Evolutionary conservation across 2,797 vertebrate species (phyloP), one percentile per base, ranked within the genome.

Genomic region (Erpetoichthys calabaricus): DNA sequence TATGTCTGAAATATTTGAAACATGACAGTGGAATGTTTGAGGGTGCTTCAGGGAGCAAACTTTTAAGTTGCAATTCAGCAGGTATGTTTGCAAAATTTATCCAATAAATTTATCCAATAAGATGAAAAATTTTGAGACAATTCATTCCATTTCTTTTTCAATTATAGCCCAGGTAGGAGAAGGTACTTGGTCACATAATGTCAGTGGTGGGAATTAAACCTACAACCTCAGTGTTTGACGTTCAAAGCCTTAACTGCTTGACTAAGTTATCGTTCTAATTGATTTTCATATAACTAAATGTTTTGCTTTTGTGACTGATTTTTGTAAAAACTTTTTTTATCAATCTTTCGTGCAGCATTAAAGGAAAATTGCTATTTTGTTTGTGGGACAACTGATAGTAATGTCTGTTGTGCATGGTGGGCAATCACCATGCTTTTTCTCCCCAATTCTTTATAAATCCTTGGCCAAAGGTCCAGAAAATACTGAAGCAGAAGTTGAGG

Each of bases 341-440:
- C 47, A 58, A 57, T 4, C 54, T 47, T 55, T 54, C 6, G 42
- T 7, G 56, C 45, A 59, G 55, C 55, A 41, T 59, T 62, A 56
- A 65, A 62, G 60, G 60, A 62, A 46, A 60, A 62, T 57, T 57
- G 55, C 64, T 70, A 69, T 55, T 64, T 64, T 45, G n/a, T 5
- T 56, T 68, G 66, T 63, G 65, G 68, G 64, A 44, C 60, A 72
- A 61, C 63, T 72, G 5, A 70, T 70, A 65, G 65, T 67, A 53
- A 66, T 70, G 65, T 56, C 61, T 45, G 45, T 66, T 63, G 62
- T 61, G 10, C 67, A 67, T 61, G 57, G 65, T 45, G 62, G 67
- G 55, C 60, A 64, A 57, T 61, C 55, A 59, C 61, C 63, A 61
- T 64, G 64, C 61, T 68, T 66, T 59, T 59, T 68, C 44, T 65